phyloP scores from a whole-genome alignment of 2,113 vertebrate genomes.

The Cyanoderma ruficeps region DNA sequence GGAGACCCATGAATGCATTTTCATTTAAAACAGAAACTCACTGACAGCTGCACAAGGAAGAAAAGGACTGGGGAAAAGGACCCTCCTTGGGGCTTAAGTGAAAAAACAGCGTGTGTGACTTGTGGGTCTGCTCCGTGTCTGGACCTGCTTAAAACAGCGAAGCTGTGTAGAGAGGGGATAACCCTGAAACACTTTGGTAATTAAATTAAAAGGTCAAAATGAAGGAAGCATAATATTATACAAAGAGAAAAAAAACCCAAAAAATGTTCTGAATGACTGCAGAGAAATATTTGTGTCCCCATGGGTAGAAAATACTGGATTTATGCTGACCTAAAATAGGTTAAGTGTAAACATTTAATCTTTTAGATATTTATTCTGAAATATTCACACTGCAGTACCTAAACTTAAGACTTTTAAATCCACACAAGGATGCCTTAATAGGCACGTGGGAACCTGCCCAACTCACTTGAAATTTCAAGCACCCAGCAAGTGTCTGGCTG shows the following conservation, averaged over 20 bases:
- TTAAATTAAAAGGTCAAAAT: conserved; percentile 1
- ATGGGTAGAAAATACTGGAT: neutral
- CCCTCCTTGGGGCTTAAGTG: neutral
- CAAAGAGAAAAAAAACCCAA: neutral
- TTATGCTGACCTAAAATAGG: neutral
- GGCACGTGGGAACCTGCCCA: neutral
- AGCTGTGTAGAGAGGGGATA: neutral
- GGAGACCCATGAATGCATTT: neutral
- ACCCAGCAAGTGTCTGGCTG: neutral
- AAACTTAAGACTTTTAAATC: neutral
- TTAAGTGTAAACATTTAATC: neutral
- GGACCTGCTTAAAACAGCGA: neutral
- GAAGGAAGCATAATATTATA: neutral
- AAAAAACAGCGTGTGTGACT: neutral
- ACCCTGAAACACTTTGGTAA: neutral
- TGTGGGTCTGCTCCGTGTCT: neutral
- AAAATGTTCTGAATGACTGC: neutral
- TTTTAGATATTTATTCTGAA: neutral
- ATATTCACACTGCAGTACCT: neutral
- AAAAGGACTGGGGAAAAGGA: neutral
- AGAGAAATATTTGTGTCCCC: neutral
- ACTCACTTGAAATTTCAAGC: neutral
- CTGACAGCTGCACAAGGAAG: neutral
- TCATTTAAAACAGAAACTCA: conserved; percentile 6
- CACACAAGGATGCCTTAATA: neutral